Evolutionary conservation across 2,888 invertebrate genomes (phyloP), one percentile per base, ranked within the genome.

Genomic region (Ectemnius continuus): DNA sequence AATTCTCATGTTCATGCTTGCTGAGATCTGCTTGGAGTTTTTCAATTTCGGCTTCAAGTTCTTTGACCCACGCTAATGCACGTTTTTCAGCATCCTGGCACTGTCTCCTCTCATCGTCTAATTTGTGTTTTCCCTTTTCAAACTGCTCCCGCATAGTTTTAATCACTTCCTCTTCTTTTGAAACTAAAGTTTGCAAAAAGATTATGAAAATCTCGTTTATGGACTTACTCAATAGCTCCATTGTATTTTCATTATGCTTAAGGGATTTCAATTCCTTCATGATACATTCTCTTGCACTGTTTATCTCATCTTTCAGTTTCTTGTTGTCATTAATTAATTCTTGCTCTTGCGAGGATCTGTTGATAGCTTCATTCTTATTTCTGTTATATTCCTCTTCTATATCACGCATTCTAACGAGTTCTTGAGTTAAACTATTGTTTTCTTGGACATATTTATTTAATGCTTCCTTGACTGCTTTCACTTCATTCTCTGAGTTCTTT

Each of bases 381-480:
- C 64, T 69, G 0, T 73, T 62, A 2, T 67, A 64, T 36, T 68
- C 58, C 13, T 73, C 61, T 59, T 73, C 48, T 5, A 77, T 26
- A 2, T 56, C 56, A 1, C 60, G 20, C 60, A 80, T 47, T 80
- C 80, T 83, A 86, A 89, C 82, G n/a, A 92, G 75, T 79, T 91
- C 90, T 76, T 90, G 89, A 72, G 90, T 92, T 2, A 94, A 87
- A 45, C 87, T 84, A 63, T 94, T 93, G 18, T 89, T 90, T 78
- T 94, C 94, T 4, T 61, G 64, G 2, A 75, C 59, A 18, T 59
- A 79, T 57, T 74, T 75, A 4, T 67, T 75, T 16, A 85, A 36
- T 2, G 75, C 78, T 0, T 75, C 79, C 2, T 72, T 72, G 4
- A 82, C 23, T 46, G 74, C 66, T 8, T 72, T 56, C 14, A 78